Evolutionary conservation across 2,113 vertebrate species (phyloP).

Genomic region (Oreochromis aureus): DNA sequence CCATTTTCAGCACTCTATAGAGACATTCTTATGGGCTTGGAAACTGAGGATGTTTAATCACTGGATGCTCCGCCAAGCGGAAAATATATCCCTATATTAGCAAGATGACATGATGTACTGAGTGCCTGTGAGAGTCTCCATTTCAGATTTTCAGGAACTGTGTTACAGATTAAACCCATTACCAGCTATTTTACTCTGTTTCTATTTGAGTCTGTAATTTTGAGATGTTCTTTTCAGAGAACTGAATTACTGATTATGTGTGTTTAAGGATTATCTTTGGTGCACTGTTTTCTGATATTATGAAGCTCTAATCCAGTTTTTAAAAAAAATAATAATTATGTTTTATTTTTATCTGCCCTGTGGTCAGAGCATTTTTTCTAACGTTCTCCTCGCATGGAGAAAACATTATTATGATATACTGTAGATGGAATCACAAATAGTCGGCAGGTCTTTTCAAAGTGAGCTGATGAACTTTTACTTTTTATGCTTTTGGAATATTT

Average conservation of each 20-base stretch:
- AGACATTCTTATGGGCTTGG: background rate
- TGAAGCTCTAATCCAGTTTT: background rate
- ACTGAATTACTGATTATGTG: background rate
- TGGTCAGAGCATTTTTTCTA: background rate
- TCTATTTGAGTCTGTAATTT: slow-evolving; percentile 1
- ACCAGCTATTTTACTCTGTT: background rate
- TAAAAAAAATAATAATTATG: background rate
- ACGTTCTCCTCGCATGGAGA: background rate
- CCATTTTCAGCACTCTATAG: background rate
- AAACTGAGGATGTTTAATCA: slow-evolving; percentile 12
- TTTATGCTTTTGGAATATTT: background rate
- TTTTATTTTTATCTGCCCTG: background rate
- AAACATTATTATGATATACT: background rate
- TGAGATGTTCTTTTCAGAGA: background rate
- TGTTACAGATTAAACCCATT: slow-evolving; percentile 12
- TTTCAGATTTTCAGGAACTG: background rate
- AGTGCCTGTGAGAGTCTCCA: background rate
- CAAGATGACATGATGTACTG: slow-evolving; percentile 12
- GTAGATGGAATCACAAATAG: background rate
- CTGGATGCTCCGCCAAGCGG: background rate
- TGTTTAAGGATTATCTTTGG: background rate
- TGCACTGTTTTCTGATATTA: background rate
- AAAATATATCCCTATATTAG: slow-evolving; percentile 31
- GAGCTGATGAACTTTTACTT: background rate
- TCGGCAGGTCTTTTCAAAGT: background rate